These are phyloP conservation scores for Mimachlamys varia DNA, from an alignment of 2,888 invertebrate genomes.

Conservation along the genomic window DNA sequence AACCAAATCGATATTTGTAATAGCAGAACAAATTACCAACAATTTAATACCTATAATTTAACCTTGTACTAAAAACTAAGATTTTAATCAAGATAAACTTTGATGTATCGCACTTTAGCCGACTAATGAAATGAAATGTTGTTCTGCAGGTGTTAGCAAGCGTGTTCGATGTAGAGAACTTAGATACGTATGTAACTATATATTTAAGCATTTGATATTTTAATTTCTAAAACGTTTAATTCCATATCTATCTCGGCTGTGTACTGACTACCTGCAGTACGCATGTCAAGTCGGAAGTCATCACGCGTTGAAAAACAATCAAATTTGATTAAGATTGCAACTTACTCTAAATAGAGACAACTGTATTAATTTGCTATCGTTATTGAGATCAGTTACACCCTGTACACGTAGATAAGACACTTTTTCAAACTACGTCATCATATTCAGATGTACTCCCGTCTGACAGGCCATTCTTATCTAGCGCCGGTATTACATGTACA, in stretches of 20 bases:
- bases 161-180: not conserved
- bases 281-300: too few relatives aligned
- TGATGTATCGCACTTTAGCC: not conserved
- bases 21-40: not conserved
- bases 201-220: not conserved
- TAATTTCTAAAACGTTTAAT: not conserved
- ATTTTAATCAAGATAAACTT: not conserved
- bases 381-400: not conserved
- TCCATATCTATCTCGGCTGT: too few relatives aligned
- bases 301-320: too few relatives aligned
- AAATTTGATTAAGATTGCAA: not conserved
- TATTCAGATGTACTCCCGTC: too few relatives aligned
- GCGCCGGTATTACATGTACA: not conserved
- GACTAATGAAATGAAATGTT: not conserved
- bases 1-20: conserved; percentile 20
- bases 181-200: not conserved
- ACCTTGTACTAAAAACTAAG: conserved; percentile 2
- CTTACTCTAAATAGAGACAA: not conserved
- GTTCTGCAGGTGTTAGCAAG: not conserved
- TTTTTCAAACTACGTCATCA: not conserved
- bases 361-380: too few relatives aligned
- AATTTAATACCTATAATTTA: conserved; percentile 17
- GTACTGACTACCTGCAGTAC: too few relatives aligned
- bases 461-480: not conserved
- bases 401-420: not conserved